Conservation (phyloP, 2,113 vertebrate species). For the Danio rerio region DNA sequence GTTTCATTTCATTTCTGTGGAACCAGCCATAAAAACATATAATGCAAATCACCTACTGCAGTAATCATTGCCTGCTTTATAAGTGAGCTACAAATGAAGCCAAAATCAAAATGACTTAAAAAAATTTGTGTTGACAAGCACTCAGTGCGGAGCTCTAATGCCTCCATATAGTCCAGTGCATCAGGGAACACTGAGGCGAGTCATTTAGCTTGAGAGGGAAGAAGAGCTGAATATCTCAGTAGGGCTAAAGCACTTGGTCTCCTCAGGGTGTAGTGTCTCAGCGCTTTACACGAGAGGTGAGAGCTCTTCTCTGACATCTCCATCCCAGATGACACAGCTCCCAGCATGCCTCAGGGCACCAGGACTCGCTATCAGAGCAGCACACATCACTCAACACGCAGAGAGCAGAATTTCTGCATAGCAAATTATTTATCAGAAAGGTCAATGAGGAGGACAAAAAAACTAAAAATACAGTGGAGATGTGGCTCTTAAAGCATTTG, state of each 20-base stretch:
- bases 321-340: conserved; percentile 56
- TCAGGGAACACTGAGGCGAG: neutral
- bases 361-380: conserved; percentile 3
- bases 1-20: neutral
- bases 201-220: conserved; percentile 3
- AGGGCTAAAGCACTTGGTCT: conserved; percentile 54
- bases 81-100: neutral
- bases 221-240: conserved; percentile 18
- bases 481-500: neutral
- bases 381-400: neutral
- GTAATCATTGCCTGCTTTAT: neutral
- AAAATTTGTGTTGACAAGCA: neutral
- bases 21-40: neutral
- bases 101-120: neutral
- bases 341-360: conserved; percentile 33
- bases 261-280: conserved; percentile 53
- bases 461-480: neutral
- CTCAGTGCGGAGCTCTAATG: neutral
- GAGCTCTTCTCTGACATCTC: conserved; percentile 42
- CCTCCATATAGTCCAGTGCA: neutral
- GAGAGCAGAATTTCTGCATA: neutral
- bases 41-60: neutral
- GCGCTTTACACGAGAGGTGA: conserved; percentile 42
- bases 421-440: neutral
- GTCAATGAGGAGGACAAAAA: neutral